A percentile compares a stretch with the other conserved stretches of the same genome.
Conservation (phyloP, 2,888 invertebrate species). For the Octodonta nipae region DNA sequence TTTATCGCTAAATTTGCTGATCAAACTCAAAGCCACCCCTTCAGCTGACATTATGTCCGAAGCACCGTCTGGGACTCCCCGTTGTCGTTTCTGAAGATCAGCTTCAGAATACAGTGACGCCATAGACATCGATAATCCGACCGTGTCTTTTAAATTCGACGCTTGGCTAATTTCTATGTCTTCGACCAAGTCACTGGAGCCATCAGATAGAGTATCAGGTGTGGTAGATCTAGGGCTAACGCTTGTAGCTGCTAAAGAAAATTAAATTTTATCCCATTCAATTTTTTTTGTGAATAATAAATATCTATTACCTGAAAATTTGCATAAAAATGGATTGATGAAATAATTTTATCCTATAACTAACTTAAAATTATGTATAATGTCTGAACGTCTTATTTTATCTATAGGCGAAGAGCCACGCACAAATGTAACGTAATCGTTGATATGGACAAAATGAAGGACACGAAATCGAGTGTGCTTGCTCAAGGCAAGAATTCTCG, state of each 20-base stretch:
- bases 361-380: slow-evolving; percentile 1
- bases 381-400: no score
- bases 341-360: neutral
- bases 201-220: slow-evolving; percentile 35
- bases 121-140: slow-evolving; percentile 47
- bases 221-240: slow-evolving; percentile 41
- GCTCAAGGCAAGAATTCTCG: no score
- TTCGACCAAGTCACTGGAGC: slow-evolving; percentile 40
- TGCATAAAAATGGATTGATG: neutral
- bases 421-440: no score
- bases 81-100: slow-evolving; percentile 34
- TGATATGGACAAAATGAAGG: no score
- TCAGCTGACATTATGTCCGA: slow-evolving; percentile 55
- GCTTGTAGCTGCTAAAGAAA: slow-evolving; percentile 36
- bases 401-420: no score
- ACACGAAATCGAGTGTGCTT: no score
- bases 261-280: no score
- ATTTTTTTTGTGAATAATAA: neutral
- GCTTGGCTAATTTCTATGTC: slow-evolving; percentile 40
- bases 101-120: slow-evolving; percentile 49
- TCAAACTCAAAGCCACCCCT: slow-evolving; percentile 61
- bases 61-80: slow-evolving; percentile 36
- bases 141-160: slow-evolving; percentile 34
- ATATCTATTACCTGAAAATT: neutral
- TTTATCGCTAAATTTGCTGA: slow-evolving; percentile 62